Evolutionary conservation across 2,888 invertebrate species (phyloP), one percentile per base, ranked within the genome.

Genomic region (Hemistola chrysoprasaria): DNA sequence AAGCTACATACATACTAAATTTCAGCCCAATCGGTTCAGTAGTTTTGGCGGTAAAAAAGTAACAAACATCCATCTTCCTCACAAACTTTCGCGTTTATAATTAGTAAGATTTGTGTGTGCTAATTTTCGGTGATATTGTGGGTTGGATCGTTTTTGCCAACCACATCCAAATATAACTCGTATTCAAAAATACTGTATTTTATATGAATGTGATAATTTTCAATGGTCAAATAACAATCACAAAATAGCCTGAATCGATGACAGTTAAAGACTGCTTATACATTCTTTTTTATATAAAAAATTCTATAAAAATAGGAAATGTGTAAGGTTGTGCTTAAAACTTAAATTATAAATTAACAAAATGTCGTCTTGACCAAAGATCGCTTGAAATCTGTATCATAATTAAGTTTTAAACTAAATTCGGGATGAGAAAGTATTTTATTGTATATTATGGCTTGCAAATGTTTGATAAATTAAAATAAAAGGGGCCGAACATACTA

Each of bases 301-400:
- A 16, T 16, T 48, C 35, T 44, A 43, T 32, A 39, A 39, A 40
- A 34, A 37, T 43, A 32, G 25, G 16, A 39, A 42, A 28, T 36
- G 38, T 35, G 29, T 11, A 41, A n/a, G 61, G 59, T 60, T 65
- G 59, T 56, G 58, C 44, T 45, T 54, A 47, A 33, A 32, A 48
- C 11, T 11, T 5, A 20, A 11, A 8, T 9, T 26, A 26, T 6
- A 26, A 26, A 7, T 11, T 27, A 1, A 7, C 4, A 27, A 40
- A 32, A 47, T 42, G 59, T 69, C 54, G 63, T 60, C 49, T 51
- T 69, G 67, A 79, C 83, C 81, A 83, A 83, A 83, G 80, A 82
- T 68, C 57, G 71, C 74, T 73, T 73, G 63, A 53, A 70, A 59
- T 62, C 40, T 56, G 43, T 67, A 57, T 70, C 69, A 76, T 76